Base-by-base conservation (phyloP, 1,140 invertebrate species). In the Doryteuthis pealeii region DNA sequence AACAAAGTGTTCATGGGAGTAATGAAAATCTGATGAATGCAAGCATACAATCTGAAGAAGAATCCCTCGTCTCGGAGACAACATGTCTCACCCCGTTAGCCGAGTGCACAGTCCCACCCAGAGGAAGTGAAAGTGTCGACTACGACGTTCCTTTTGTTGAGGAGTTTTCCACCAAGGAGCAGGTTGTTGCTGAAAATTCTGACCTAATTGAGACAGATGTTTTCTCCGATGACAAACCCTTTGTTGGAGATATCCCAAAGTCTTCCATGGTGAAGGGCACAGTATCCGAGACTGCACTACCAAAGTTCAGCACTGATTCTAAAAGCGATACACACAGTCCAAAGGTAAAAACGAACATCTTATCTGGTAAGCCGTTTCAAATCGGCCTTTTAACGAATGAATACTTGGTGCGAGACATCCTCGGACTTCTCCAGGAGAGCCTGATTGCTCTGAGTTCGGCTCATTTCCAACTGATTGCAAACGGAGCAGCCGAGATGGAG, bases 371-470 rank as follows among this genome's bases (percentile, higher is more conserved):
- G 32, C 66, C 66, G 12, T 31, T 33, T 8, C 66, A 76, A n/a
- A 49, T 84, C 66, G 86, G 86, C 12, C 87, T 87, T 79, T 69
- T 88, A 10, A 77, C 76, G 6, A 87, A 86, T 81, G 86, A 88
- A 32, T 88, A 86, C 73, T 28, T 87, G 2, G 82, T 85, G 1
- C 74, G 87, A 58, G 87, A 88, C 76, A 79, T 88, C 71, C 74
- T 87, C 8, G 70, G 79, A 6, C 73, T 86, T 76, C 62, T 88
- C 3, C 86, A 85, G 75, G 84, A 85, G 18, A 80, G 82, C 45
- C 71, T 86, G 22, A 15, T 82, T n/a, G 83, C 87, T 79, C 70
- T 86, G 15, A 81, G 76, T 73, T 77, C 81, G 43, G 81, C 78
- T 4, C 78, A 74, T 26, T 85, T 79, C 58, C 72, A 79, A 45